Percentiles rank a stretch among this genome's conserved stretches.
These are phyloP conservation scores for Margarornis squamiger DNA, from an alignment of 2,797 vertebrate genomes.

Conservation along the genomic window DNA sequence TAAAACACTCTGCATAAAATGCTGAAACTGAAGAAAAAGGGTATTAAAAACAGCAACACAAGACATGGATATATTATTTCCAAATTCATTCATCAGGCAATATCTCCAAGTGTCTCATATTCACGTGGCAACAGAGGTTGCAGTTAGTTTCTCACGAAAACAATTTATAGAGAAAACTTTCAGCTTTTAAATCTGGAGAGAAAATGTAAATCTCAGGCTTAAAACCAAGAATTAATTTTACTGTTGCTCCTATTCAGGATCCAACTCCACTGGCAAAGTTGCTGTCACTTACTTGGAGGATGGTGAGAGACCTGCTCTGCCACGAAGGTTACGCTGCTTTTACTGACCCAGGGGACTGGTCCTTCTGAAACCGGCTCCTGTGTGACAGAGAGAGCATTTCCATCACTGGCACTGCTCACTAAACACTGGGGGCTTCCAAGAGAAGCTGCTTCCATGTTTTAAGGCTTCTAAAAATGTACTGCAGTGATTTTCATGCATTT, in stretches of 20 bases:
- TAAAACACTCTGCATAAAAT: conserved; percentile 96
- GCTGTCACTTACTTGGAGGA: conserved; percentile 89
- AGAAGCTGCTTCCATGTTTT: not conserved
- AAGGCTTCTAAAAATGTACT: not conserved
- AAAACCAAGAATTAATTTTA: not conserved
- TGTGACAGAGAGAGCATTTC: not conserved
- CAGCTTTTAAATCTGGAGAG: not conserved
- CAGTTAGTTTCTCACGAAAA: not conserved
- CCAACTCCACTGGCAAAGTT: not conserved
- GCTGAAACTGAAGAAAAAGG: conserved; percentile 88
- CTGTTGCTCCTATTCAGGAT: not conserved
- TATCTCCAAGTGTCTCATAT: not conserved
- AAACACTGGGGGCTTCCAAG: not conserved
- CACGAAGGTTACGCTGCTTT: conserved; percentile 92
- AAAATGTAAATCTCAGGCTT: not conserved
- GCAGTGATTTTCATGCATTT: not conserved
- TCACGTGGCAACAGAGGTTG: not conserved
- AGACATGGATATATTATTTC: not conserved
- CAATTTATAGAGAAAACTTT: not conserved
- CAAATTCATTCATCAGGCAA: not conserved
- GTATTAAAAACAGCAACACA: not conserved
- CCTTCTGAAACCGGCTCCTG: conserved; percentile 92
- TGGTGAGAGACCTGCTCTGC: conserved; percentile 99
- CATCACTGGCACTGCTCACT: not conserved
- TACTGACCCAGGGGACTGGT: conserved; percentile 89